Evolutionary conservation across 2,888 invertebrate genomes (phyloP).

Genomic region (Adelphocoris suturalis): DNA sequence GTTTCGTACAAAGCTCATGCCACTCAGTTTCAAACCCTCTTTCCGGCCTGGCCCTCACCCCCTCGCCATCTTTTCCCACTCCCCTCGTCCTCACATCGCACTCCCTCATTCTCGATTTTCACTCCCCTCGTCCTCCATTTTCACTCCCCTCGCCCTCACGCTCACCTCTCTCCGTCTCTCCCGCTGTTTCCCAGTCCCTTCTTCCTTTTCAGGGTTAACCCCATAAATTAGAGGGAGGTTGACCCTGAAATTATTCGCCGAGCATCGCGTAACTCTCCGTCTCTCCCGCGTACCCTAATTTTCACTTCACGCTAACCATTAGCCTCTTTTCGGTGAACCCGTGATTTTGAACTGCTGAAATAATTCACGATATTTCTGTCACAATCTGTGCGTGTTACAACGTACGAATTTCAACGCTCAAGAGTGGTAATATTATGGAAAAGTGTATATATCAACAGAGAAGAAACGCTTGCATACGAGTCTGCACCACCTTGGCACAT

Average conservation of each 20-base stretch:
- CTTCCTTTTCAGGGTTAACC: conserved; percentile 11
- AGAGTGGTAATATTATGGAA: too few species aligned
- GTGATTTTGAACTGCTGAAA: too few species aligned
- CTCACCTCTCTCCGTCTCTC: conserved; percentile 19
- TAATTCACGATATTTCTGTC: too few species aligned
- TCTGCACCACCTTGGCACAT: too few species aligned
- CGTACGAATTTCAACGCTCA: too few species aligned
- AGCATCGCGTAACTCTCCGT: neutral
- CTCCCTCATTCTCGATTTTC: neutral
- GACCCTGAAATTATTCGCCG: conserved; percentile 46
- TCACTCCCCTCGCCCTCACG: too few species aligned
- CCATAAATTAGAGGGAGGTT: conserved; percentile 48
- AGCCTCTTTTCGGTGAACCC: too few species aligned
- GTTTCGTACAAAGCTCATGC: conserved; percentile 48
- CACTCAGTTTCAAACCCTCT: conserved; percentile 48
- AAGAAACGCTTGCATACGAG: too few species aligned
- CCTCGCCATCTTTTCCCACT: neutral
- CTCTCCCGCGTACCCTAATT: neutral
- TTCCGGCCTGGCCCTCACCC: neutral
- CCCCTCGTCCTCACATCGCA: neutral
- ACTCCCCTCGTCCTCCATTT: neutral
- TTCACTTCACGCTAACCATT: neutral
- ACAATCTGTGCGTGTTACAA: too few species aligned
- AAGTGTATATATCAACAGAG: too few species aligned
- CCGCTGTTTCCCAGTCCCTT: neutral